Evolutionary conservation across 2,888 invertebrate genomes (phyloP).

Genomic region (Lithodes maja): DNA sequence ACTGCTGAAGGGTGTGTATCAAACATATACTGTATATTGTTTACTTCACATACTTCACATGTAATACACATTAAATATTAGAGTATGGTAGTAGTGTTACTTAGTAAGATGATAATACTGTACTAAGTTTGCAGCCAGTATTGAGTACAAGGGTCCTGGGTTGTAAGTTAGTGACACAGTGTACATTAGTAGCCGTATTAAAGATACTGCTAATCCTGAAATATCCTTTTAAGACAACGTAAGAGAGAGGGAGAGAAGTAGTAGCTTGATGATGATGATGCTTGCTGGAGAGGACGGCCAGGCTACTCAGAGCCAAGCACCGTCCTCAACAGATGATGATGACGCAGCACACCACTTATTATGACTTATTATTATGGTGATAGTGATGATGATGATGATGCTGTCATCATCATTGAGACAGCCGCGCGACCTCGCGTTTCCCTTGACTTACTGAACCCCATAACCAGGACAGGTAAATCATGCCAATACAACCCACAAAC

Average conservation of each 20-base stretch:
- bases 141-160: constrained; percentile 14
- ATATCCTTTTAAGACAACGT: constrained; percentile 63
- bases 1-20: background rate
- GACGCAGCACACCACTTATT: constrained; percentile 32
- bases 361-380: background rate
- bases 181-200: constrained; percentile 49
- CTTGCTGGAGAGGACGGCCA: constrained; percentile 53
- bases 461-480: constrained; percentile 62
- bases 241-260: constrained; percentile 58
- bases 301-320: constrained; percentile 45
- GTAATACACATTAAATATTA: no score
- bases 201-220: constrained; percentile 53
- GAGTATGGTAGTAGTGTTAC: no score
- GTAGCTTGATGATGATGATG: constrained; percentile 58
- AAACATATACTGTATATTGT: background rate
- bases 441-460: constrained; percentile 60
- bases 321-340: constrained; percentile 37
- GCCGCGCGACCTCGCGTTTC: constrained; percentile 57
- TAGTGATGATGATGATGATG: constrained; percentile 19
- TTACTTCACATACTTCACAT: no score
- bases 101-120: no score
- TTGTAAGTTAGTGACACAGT: constrained; percentile 7
- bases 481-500: constrained; percentile 23
- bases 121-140: constrained; percentile 47
- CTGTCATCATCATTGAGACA: constrained; percentile 25